Base-by-base conservation (phyloP, 1,140 invertebrate genomes). In the Scaptomyza graminum region DNA sequence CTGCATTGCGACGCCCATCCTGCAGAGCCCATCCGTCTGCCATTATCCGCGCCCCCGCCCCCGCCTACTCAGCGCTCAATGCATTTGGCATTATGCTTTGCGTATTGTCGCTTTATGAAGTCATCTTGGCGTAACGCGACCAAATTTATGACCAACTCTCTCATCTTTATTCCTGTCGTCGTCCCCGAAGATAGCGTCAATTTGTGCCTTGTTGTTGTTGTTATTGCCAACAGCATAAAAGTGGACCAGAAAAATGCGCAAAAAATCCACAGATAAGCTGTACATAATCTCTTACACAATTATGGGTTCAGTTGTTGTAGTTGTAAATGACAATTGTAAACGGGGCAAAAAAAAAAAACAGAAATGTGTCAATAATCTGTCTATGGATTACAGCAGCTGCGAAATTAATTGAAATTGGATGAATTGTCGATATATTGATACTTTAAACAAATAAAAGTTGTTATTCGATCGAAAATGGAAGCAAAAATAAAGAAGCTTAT, bases 61-160 rank as follows among this genome's bases (percentile, higher is more conserved):
- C 15, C 65, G 8, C 25, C 59, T 3, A n/a, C 8, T 4, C n/a
- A n/a, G 5, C 12, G 12, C 12, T 41, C 62, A 62, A 46, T 84
- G 80, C 80, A 83, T 76, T 83, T 82, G 78, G 81, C 81, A 85
- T 87, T 85, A 85, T 85, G 82, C 74, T 87, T 85, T 85, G 74
- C 78, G 82, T 87, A 87, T 87, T 88, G 83, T 87, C 83, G 83
- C 83, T 87, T 87, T 87, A 87, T 87, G 83, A 87, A 87, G 82
- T 87, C 82, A 87, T 87, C 82, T 87, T 87, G 79, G 83, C 82
- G 82, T 82, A 88, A 87, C 85, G 81, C 83, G 74, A 41, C 83
- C 83, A 87, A 87, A 87, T 87, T 87, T 87, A 87, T 87, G 82
- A 78, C 82, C 83, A 87, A 87, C 83, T 87, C 31, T 87, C 31